Percentiles rank a stretch among this genome's conserved stretches.
phyloP scores from a whole-genome alignment of 2,797 vertebrate species.

The Lagorchestes hirsutus region DNA sequence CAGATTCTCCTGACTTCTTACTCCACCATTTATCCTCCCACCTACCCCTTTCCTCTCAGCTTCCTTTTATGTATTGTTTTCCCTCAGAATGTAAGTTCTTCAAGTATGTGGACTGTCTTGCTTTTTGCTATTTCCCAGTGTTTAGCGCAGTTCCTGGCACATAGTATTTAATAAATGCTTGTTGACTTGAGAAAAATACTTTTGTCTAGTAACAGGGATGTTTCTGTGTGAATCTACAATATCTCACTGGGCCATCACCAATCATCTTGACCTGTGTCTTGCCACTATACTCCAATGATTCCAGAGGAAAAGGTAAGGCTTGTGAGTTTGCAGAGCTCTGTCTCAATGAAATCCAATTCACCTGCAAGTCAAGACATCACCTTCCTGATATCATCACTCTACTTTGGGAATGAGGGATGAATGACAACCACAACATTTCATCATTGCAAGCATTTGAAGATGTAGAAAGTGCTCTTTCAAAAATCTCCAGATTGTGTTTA shows the following conservation, averaged over 20 bases:
- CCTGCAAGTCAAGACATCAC: neutral
- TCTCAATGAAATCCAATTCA: neutral
- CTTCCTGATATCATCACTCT: neutral
- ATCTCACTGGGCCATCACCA: neutral
- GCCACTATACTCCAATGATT: neutral
- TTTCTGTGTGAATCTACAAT: neutral
- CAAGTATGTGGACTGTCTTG: neutral
- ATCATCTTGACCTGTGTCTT: neutral
- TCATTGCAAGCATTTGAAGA: neutral
- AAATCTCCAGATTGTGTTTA: neutral
- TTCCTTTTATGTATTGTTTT: neutral
- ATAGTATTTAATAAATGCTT: neutral
- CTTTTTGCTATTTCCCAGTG: neutral
- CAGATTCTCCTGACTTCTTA: neutral
- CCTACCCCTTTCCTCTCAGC: neutral
- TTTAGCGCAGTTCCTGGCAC: neutral
- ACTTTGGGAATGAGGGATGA: neutral
- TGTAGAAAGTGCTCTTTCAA: neutral
- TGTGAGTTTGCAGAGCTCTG: neutral
- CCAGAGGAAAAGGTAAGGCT: neutral
- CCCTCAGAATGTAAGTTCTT: neutral
- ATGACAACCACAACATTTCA: neutral
- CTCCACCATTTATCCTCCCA: neutral
- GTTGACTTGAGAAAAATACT: neutral
- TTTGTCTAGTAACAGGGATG: neutral